Percentiles rank a stretch among this genome's conserved stretches.
Conservation (phyloP, 2,113 vertebrate species). For the Cavia aperea region DNA sequence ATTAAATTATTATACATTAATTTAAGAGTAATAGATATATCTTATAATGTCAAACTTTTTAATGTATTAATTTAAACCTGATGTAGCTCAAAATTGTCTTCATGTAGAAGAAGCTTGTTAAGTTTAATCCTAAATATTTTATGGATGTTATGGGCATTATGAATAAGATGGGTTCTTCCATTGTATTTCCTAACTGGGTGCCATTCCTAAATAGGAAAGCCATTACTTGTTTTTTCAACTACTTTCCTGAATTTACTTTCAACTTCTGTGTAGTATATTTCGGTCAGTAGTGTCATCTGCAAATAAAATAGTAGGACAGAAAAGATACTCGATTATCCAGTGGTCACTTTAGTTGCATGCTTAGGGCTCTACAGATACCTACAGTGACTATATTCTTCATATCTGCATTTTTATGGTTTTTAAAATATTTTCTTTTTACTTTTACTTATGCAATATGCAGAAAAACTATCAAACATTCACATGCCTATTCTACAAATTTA, state of each 20-base stretch:
- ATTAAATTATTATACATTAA: slow-evolving; percentile 7
- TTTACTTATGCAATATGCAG: background rate
- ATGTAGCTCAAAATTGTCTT: background rate
- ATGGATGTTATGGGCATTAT: background rate
- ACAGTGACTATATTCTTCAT: background rate
- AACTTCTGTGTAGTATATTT: background rate
- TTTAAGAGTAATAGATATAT: background rate
- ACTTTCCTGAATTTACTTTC: background rate
- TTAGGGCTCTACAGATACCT: background rate
- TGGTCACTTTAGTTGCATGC: background rate
- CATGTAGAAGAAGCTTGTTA: background rate
- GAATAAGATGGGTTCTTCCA: background rate
- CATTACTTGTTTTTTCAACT: background rate
- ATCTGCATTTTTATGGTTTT: background rate
- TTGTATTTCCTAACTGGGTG: background rate
- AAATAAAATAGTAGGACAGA: background rate
- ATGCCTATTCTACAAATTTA: background rate
- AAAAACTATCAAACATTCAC: background rate
- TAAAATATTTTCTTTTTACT: background rate
- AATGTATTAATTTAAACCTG: background rate
- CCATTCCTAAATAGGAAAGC: background rate
- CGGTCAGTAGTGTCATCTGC: background rate
- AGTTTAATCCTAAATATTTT: slow-evolving; percentile 21
- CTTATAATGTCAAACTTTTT: background rate
- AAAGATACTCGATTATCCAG: background rate